Evolutionary conservation across 1,140 invertebrate genomes (phyloP), one percentile per base, ranked within the genome.

Genomic region (Bombus vancouverensis): DNA sequence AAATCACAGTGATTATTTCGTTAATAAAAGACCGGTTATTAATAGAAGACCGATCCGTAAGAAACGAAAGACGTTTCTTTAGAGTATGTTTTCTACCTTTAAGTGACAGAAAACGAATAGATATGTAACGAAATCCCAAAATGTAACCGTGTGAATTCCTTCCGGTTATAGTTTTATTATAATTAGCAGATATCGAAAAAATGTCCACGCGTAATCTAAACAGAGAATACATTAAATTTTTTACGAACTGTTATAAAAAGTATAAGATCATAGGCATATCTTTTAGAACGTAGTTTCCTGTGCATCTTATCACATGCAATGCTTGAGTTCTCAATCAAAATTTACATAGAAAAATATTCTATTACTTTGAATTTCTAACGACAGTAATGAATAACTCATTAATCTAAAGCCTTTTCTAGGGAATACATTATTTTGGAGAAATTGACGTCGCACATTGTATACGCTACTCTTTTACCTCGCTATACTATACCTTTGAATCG

Each of bases 1-100:
- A 75, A 75, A 57, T 59, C 32, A 75, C 74, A 39, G 74, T 13
- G 47, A 59, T 77, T 62, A 77, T n/a, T 62, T 62, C 74, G 53
- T 42, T 37, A 37, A 62, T 18, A 6, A 62, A 59, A n/a, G 13
- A 62, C 18, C 42, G 25, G 37, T n/a, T 72, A 77, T 77, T 62
- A 62, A 77, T 39, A 8, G 12, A 2, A 42, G 15, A 59, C 15
- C 5, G 32, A 75, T 57, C 3, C 18, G 9, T 34, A 59, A 13
- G 25, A 76, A 76, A 32, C n/a, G 68, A 71, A 39, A 39, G 13
- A 71, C 25, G 12, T 28, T 71, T 71, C 39, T 71, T 18, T 8
- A 62, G 4, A 62, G 12, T 62, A n/a, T 13, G 59, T 62, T 59
- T 62, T 3, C 22, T 62, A 12, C 3, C 28, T 62, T n/a, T n/a